Base-by-base conservation (phyloP, 2,888 invertebrate species). In the Polydrusus pterygomalis region DNA sequence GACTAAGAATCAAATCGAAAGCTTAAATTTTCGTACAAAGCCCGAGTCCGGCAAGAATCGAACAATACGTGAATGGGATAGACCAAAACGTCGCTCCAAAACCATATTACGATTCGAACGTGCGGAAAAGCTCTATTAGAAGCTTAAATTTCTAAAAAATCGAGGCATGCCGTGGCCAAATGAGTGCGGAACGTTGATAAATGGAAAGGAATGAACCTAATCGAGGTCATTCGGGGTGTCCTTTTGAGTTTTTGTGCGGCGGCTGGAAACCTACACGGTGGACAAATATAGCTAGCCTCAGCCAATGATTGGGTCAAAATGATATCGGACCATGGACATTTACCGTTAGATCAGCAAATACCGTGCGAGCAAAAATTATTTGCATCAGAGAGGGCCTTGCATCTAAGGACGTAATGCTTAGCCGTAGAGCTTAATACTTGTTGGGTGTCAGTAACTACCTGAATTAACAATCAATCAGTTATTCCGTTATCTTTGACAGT, bases 61-160 rank as follows among this genome's bases (percentile, higher is more conserved):
- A 68, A 74, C 70, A 74, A 74, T 74, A 62, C 63, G 34, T 45
- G 69, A 74, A 74, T 74, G 40, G 64, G 43, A 74, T 13, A 74
- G 64, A 70, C 70, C 70, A 74, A 62, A 71, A 63, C 74, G 68
- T 64, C 34, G 62, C 62, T 70, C 70, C 54, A 63, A 64, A 74
- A 38, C 63, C 45, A 47, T 70, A 75, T 75, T 71, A 71, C 75
- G 68, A 75, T 62, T 75, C 68, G 71, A 54, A 75, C 75, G 75
- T 75, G 75, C 65, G 75, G 71, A 71, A 75, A 47, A 51, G 67
- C 54, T 30, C 65, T 60, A 71, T 75, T 62, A 51, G 18, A 9
- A 17, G 75, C 75, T 75, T 75, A 75, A 71, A 74, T 70, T 74
- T 74, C 70, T 70, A 74, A 74, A 74, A 74, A 74, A 62, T 58